Evolutionary conservation across 2,797 vertebrate species (phyloP), one percentile per base, ranked within the genome.

Genomic region (Graptemys geographica): DNA sequence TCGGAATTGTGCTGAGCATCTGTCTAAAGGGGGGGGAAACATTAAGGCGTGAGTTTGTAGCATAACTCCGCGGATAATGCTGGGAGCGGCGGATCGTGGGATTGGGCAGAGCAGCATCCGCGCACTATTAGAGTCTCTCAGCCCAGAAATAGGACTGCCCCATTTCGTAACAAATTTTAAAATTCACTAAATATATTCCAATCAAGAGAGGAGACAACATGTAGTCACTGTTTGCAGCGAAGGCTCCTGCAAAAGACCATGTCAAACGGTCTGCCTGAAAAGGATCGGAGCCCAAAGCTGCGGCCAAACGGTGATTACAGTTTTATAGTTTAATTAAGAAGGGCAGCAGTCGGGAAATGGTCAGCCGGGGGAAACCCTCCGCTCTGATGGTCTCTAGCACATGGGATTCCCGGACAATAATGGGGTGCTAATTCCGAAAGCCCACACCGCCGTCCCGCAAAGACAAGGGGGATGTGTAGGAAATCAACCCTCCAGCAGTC

Each of bases 401-500:
- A n/a, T 59, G 86, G 90, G 90, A 95, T 94, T 86, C 90, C 78
- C 89, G 96, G 97, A 98, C 97, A 98, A 98, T 98, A 98, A 98
- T 93, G 86, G 96, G 98, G 97, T 95, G 90, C 97, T 98, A 98
- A 98, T 99, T 99, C 98, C 98, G 98, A 98, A 98, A 97, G 97
- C 98, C 98, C 97, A 95, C 97, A 81, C 95, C 97, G 84, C 96
- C 69, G 87, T 97, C 97, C 83, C 98, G 98, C 98, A 96, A 97
- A 89, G 98, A 98, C 98, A 90, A 79, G 97, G 95, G 97, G 98
- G 97, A 98, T 98, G 98, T 98, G 98, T 98, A 98, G 98, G 99
- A 99, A 99, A 98, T 98, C 98, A 98, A 98, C 98, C 98, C 98
- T 98, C 98, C 97, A 98, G 98, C 98, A 95, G 96, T 96, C 97